Evolutionary conservation across 1,140 invertebrate genomes (phyloP).

Genomic region (Dinothrombium tinctorium): DNA sequence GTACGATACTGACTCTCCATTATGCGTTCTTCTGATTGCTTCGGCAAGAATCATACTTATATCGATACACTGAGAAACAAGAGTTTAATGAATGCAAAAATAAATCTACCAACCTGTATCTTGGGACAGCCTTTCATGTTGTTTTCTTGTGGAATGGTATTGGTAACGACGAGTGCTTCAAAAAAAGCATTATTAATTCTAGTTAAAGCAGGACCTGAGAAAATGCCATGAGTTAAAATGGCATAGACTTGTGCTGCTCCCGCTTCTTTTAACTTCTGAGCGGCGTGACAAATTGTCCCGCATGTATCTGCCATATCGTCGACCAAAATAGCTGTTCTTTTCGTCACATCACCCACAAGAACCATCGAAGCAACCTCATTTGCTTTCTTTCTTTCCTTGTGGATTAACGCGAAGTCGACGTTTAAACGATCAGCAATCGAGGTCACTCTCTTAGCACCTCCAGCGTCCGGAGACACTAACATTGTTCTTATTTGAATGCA

Average conservation of each 20-base stretch:
- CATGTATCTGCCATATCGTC: conserved; percentile 99
- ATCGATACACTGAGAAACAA: conserved; percentile 62
- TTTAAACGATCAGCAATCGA: conserved; percentile 84
- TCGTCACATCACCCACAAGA: conserved; percentile 85
- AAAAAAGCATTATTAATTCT: conserved; percentile 88
- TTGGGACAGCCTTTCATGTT: conserved; percentile 88
- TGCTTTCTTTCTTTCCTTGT: conserved; percentile 91
- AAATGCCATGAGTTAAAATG: conserved; percentile 91
- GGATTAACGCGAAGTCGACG: conserved; percentile 94
- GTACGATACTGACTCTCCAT: conserved; percentile 87
- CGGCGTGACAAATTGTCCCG: conserved; percentile 91
- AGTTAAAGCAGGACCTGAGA: conserved; percentile 83
- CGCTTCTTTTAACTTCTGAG: conserved; percentile 65
- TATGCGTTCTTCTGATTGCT: conserved; percentile 82
- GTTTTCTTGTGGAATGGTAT: conserved; percentile 90
- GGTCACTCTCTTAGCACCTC: conserved; percentile 89
- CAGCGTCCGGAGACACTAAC: conserved; percentile 92
- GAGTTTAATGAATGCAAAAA: conserved; percentile 8
- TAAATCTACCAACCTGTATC: conserved; percentile 42
- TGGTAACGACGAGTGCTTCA: conserved; percentile 97
- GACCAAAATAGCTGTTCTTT: conserved; percentile 82
- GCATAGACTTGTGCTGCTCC: conserved; percentile 95
- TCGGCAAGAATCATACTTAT: conserved; percentile 95
- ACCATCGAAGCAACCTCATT: conserved; percentile 98
- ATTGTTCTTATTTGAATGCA: not conserved